Conservation (phyloP, 2,888 invertebrate genomes). For the Steinernema scapterisci region DNA sequence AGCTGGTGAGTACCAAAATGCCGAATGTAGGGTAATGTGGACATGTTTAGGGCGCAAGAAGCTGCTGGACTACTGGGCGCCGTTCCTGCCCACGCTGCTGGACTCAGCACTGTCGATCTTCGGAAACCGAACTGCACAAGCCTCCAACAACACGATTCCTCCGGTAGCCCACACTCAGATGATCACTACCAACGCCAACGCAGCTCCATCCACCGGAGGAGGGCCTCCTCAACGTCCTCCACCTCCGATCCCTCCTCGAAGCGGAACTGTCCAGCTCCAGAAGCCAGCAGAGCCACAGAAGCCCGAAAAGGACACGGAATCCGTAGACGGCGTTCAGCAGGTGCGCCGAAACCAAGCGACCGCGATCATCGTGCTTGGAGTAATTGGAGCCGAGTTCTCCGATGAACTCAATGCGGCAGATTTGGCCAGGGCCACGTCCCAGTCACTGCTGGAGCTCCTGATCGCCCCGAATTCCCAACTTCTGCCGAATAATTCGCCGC, state of each 20-base stretch:
- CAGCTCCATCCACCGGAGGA: neutral
- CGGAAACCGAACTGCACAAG: slow-evolving; percentile 48
- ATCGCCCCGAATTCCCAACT: slow-evolving; percentile 83
- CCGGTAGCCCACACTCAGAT: slow-evolving; percentile 27
- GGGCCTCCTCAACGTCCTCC: slow-evolving; percentile 26
- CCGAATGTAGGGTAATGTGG: too few species aligned
- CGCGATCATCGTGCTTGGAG: slow-evolving; percentile 91
- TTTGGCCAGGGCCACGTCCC: slow-evolving; percentile 69
- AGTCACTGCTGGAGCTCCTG: slow-evolving; percentile 89
- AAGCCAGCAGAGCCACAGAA: neutral
- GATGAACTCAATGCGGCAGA: slow-evolving; percentile 75
- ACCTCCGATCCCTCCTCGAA: slow-evolving; percentile 12
- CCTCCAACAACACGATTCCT: slow-evolving; percentile 42
- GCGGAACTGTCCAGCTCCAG: neutral
- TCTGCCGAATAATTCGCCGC: slow-evolving; percentile 87
- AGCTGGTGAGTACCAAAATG: slow-evolving; percentile 74
- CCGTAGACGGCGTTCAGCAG: slow-evolving; percentile 45
- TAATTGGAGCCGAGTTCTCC: slow-evolving; percentile 97
- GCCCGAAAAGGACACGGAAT: neutral
- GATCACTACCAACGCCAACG: slow-evolving; percentile 15
- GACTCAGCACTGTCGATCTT: slow-evolving; percentile 70
- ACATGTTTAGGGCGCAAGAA: slow-evolving; percentile 75
- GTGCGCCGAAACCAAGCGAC: slow-evolving; percentile 92
- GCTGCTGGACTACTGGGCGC: slow-evolving; percentile 93
- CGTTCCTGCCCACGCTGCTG: slow-evolving; percentile 80